Evolutionary conservation across 2,888 invertebrate genomes (phyloP).

Genomic region (Antheraea assamensis): DNA sequence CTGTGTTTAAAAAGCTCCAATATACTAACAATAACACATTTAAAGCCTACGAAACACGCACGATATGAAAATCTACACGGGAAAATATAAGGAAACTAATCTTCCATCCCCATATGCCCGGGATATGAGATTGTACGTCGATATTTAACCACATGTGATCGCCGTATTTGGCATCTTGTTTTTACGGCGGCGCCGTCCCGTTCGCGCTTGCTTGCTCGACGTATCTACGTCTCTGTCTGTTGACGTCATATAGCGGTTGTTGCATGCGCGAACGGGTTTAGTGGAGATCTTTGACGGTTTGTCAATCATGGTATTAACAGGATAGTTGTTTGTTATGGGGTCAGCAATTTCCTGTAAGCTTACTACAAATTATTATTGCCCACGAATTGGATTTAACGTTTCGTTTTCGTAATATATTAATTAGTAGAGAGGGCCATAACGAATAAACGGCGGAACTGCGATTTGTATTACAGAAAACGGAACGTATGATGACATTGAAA

Average conservation of each 20-base stretch:
- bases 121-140: conserved; percentile 55
- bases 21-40: not conserved
- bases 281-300: not conserved
- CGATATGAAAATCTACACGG: conserved; percentile 4
- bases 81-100: not conserved
- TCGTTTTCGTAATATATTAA: not conserved
- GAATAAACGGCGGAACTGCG: not conserved
- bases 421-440: not conserved
- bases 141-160: conserved; percentile 77
- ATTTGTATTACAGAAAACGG: no score
- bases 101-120: conserved; percentile 50
- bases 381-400: not conserved
- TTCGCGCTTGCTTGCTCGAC: conserved; percentile 31
- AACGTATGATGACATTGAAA: no score
- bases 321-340: not conserved
- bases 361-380: not conserved
- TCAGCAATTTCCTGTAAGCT: not conserved
- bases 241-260: conserved; percentile 58
- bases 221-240: conserved; percentile 48
- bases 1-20: not conserved
- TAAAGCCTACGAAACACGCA: not conserved
- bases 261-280: not conserved
- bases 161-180: conserved; percentile 78
- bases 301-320: conserved; percentile 5
- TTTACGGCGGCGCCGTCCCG: conserved; percentile 54